Conservation (phyloP, 2,888 invertebrate species). For the Mythimna lalbum region DNA sequence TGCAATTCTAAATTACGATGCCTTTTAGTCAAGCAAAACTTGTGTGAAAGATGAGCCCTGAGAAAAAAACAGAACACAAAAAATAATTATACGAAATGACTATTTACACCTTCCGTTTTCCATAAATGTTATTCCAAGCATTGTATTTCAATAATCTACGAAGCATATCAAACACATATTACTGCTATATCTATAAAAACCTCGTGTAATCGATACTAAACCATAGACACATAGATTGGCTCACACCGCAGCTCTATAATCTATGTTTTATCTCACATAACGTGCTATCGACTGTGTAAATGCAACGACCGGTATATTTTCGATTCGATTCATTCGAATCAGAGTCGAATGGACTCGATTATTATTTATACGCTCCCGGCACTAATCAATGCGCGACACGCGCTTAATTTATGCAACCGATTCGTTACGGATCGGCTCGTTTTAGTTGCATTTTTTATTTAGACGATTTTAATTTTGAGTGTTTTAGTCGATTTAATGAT, state of each 20-base stretch:
- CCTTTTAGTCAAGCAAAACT: neutral
- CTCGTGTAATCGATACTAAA: constrained; percentile 61
- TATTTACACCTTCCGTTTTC: constrained; percentile 31
- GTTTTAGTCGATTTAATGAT: constrained; percentile 44
- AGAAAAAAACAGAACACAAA: neutral
- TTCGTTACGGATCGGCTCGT: constrained; percentile 72
- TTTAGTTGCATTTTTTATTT: constrained; percentile 66
- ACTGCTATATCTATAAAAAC: constrained; percentile 46
- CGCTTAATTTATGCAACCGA: constrained; percentile 80
- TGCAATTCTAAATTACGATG: neutral
- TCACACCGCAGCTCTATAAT: constrained; percentile 56
- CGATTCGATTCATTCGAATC: constrained; percentile 78
- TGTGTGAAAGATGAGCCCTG: neutral
- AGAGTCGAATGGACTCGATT: constrained; percentile 75
- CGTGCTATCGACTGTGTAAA: constrained; percentile 72
- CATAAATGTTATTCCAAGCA: constrained; percentile 34
- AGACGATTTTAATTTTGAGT: constrained; percentile 50
- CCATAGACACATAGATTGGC: constrained; percentile 40
- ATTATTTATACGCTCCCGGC: constrained; percentile 85
- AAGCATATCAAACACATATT: constrained; percentile 38
- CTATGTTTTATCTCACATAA: constrained; percentile 69
- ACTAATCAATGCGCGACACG: constrained; percentile 83
- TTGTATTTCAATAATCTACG: constrained; percentile 46
- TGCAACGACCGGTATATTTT: constrained; percentile 73
- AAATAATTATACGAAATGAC: constrained; percentile 12